Evolutionary conservation across 2,113 vertebrate genomes (phyloP).

Genomic region (Pungitius pungitius): DNA sequence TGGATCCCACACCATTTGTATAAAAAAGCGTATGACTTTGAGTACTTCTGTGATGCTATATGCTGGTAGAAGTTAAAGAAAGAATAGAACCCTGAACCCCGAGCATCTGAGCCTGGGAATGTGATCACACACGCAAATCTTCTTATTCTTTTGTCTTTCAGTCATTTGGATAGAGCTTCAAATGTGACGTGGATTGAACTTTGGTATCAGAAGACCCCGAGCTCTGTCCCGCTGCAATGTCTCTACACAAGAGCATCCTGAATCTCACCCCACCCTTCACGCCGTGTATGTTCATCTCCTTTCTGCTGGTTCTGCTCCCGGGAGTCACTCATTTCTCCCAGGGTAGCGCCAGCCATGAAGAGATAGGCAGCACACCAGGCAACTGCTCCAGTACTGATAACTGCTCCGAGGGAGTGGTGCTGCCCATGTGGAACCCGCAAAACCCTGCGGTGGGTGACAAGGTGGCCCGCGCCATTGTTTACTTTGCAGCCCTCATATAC

Average conservation of each 20-base stretch:
- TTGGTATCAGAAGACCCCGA: constrained; percentile 32
- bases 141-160: constrained; percentile 33
- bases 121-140: constrained; percentile 1
- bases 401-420: constrained; percentile 84
- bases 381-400: constrained; percentile 79
- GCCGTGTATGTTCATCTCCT: constrained; percentile 59
- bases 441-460: constrained; percentile 87
- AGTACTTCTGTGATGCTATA: constrained; percentile 25
- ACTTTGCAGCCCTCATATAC: constrained; percentile 87
- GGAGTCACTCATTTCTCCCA: constrained; percentile 69
- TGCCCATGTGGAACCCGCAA: constrained; percentile 87
- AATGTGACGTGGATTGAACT: constrained; percentile 42
- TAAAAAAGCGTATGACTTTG: constrained; percentile 43
- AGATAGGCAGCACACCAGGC: constrained; percentile 5
- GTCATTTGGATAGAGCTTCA: constrained; percentile 22
- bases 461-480: constrained; percentile 87
- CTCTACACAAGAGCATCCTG: constrained; percentile 44
- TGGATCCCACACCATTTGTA: constrained; percentile 62
- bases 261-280: constrained; percentile 45
- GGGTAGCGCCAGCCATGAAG: constrained; percentile 55
- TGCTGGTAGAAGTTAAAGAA: constrained; percentile 11
- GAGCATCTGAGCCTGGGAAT: background rate
- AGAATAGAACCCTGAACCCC: constrained; percentile 7
- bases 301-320: constrained; percentile 74
- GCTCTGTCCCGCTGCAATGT: constrained; percentile 56